A percentile compares a stretch with the other conserved stretches of the same genome.
Conservation (phyloP, 2,113 vertebrate genomes). For the Lepidothrix coronata region DNA sequence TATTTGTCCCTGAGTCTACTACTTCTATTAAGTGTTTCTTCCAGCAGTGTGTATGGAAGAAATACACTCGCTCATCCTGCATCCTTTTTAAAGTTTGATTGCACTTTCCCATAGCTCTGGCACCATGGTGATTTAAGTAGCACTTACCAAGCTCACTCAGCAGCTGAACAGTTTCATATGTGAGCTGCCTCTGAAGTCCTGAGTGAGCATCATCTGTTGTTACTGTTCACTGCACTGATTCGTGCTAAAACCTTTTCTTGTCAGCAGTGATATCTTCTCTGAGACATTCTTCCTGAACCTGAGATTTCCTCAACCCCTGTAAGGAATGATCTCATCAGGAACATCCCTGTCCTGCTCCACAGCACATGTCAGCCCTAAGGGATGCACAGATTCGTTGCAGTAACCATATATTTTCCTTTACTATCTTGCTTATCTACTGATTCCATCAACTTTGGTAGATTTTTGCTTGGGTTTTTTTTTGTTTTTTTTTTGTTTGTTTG, state of each 20-base stretch:
- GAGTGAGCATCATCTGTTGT: neutral
- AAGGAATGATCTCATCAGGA: neutral
- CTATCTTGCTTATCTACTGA: neutral
- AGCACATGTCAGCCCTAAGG: neutral
- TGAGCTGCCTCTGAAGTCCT: neutral
- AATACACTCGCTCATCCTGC: neutral
- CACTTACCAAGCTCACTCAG: neutral
- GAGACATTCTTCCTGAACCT: neutral
- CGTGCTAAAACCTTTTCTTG: neutral
- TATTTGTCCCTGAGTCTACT: neutral
- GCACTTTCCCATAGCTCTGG: neutral
- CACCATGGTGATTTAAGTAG: neutral
- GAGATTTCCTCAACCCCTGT: neutral
- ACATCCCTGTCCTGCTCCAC: neutral
- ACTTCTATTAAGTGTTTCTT: neutral
- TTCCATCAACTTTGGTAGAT: neutral
- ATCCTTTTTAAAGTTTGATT: neutral
- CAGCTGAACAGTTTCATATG: neutral
- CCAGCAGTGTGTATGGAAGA: neutral
- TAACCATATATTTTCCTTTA: neutral
- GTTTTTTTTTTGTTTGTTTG: too few species aligned
- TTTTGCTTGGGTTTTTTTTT: neutral
- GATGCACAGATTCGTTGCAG: neutral
- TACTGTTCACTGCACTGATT: neutral
- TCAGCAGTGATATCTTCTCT: neutral